Percentiles rank a stretch among this genome's conserved stretches.
phyloP scores from a whole-genome alignment of 2,113 vertebrate genomes.

The Panthera uncia region DNA sequence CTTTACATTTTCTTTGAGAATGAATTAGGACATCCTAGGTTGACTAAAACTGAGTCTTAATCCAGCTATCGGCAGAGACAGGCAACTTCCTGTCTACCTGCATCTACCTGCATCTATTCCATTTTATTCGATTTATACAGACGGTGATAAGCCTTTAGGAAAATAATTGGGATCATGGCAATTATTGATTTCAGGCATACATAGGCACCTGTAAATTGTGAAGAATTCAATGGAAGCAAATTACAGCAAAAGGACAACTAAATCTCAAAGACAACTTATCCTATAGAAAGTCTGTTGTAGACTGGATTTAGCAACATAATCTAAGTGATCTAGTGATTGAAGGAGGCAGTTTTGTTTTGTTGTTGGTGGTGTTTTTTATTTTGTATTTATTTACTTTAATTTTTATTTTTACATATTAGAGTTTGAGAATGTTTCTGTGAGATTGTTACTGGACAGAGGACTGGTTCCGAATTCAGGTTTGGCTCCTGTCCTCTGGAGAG shows the following conservation, averaged over 20 bases:
- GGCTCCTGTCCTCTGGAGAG: neutral
- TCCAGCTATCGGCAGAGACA: neutral
- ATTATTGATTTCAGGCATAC: neutral
- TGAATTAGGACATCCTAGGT: neutral
- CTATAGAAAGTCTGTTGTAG: neutral
- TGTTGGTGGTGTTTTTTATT: neutral
- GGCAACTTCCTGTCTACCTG: neutral
- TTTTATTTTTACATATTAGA: neutral
- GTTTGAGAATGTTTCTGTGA: neutral
- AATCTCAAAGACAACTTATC: neutral
- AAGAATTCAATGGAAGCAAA: slow-evolving; percentile 7
- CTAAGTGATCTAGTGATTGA: neutral
- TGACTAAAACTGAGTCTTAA: neutral
- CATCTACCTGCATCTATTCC: neutral
- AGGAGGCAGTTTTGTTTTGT: neutral
- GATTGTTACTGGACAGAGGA: neutral
- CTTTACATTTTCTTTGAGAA: neutral
- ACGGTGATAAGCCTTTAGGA: neutral
- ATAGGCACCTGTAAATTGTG: neutral
- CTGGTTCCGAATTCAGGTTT: neutral
- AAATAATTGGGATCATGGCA: neutral
- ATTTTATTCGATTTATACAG: slow-evolving; percentile 24
- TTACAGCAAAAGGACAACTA: neutral
- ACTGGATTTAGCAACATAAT: neutral
- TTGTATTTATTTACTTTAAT: neutral